These are phyloP conservation scores for Pseudopleuronectes americanus DNA, from an alignment of 2,797 vertebrate genomes.

Conservation along the genomic window DNA sequence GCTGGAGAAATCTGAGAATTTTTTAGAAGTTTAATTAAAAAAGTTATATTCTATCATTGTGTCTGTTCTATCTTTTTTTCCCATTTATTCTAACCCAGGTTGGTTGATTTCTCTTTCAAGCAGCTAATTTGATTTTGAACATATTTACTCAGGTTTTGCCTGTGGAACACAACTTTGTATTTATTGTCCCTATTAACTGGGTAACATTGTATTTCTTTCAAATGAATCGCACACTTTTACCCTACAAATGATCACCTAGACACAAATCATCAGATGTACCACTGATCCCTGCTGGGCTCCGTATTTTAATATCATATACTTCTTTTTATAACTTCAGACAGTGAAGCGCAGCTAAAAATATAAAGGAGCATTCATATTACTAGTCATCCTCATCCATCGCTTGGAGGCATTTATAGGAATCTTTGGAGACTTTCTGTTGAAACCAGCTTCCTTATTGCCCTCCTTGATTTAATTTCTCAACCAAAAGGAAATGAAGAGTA, in stretches of 20 bases:
- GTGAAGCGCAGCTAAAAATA: slow-evolving; percentile 59
- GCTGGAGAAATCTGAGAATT: too few relatives aligned
- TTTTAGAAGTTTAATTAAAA: not conserved
- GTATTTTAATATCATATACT: slow-evolving; percentile 32
- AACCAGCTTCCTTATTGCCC: slow-evolving; percentile 59
- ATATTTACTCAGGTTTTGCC: too few relatives aligned
- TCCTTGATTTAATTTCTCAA: slow-evolving; percentile 67
- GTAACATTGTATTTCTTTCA: not conserved
- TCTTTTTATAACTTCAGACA: slow-evolving; percentile 54
- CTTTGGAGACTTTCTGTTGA: slow-evolving; percentile 55
- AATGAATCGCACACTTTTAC: not conserved
- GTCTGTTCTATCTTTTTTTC: too few relatives aligned
- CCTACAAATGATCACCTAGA: slow-evolving; percentile 4
- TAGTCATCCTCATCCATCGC: slow-evolving; percentile 51
- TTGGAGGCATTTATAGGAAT: slow-evolving; percentile 60
- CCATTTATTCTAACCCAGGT: too few relatives aligned
- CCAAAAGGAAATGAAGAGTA: slow-evolving; percentile 54
- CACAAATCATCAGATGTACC: slow-evolving; percentile 31
- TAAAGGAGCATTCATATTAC: slow-evolving; percentile 51
- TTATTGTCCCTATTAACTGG: not conserved
- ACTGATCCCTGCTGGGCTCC: slow-evolving; percentile 25
- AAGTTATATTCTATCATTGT: not conserved
- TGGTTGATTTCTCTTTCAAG: too few relatives aligned
- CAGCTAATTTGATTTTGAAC: too few relatives aligned
- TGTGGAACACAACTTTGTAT: too few relatives aligned